These are phyloP conservation scores for Epizoanthus rinbou DNA, from an alignment of 92 coral and sea anemone species.

Conservation along the genomic window DNA sequence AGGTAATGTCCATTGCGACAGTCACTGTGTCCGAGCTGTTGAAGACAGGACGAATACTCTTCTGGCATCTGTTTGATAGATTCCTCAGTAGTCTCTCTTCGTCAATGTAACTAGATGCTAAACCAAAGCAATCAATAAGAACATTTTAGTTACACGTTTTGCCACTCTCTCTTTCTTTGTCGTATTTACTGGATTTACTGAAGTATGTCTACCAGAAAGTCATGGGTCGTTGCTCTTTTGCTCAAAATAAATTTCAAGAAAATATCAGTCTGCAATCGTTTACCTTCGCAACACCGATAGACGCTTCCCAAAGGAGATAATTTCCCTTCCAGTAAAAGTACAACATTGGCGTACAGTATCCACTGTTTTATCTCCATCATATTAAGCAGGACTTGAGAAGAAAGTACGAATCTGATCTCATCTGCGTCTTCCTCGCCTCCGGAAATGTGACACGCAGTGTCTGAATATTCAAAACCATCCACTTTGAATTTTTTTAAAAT, in stretches of 20 bases:
- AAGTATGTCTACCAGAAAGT: neutral
- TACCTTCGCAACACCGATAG: conserved; percentile 22
- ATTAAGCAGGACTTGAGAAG: neutral
- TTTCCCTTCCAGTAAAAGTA: conserved; percentile 10
- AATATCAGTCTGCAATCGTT: neutral
- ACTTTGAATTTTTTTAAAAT: conserved; percentile 4
- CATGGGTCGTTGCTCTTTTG: neutral
- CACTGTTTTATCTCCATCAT: conserved; percentile 9
- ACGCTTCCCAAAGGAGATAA: neutral
- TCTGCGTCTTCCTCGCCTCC: neutral
- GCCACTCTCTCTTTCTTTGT: too few species aligned
- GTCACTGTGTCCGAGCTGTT: conserved; percentile 55
- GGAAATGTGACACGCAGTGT: neutral
- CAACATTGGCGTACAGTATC: neutral
- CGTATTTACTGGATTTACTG: too few species aligned
- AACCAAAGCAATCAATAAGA: neutral
- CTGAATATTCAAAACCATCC: neutral
- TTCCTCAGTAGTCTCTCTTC: conserved; percentile 49
- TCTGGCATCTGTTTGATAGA: conserved; percentile 32
- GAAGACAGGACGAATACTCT: conserved; percentile 69
- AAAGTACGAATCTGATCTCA: neutral
- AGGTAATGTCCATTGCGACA: conserved; percentile 75
- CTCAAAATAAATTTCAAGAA: neutral
- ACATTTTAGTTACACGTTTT: too few species aligned
- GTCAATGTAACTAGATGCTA: conserved; percentile 37